Percentiles rank a stretch among this genome's conserved stretches.
Evolutionary conservation across 2,888 invertebrate species (phyloP).

Genomic region (Agrochola litura): DNA sequence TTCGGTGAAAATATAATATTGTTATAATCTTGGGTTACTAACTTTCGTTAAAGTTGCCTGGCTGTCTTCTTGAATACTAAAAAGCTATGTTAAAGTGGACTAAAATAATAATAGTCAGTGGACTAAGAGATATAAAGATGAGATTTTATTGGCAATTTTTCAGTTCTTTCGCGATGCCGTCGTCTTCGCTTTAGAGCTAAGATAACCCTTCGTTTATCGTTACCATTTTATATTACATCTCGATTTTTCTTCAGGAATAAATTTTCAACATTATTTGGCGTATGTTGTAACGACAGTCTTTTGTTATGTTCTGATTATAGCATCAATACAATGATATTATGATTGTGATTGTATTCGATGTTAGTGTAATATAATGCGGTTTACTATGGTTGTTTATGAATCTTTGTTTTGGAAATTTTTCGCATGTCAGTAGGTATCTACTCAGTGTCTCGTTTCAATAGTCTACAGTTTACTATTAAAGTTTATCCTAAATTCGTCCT

Average conservation of each 20-base stretch:
- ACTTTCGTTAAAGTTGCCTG: background rate
- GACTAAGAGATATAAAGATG: slow-evolving; percentile 25
- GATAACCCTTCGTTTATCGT: slow-evolving; percentile 41
- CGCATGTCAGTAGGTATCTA: background rate
- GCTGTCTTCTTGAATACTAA: background rate
- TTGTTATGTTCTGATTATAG: background rate
- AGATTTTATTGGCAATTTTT: slow-evolving; percentile 42
- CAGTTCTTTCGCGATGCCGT: slow-evolving; percentile 22
- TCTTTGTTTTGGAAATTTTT: background rate
- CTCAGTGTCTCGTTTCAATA: background rate
- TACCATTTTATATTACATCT: slow-evolving; percentile 27
- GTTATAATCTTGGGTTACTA: slow-evolving; percentile 20
- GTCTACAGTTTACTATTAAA: slow-evolving; percentile 1
- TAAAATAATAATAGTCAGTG: slow-evolving; percentile 29
- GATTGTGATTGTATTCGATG: background rate
- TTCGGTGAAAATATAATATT: slow-evolving; percentile 28
- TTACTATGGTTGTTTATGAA: background rate
- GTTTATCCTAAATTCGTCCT: background rate
- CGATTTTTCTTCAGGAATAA: slow-evolving; percentile 9
- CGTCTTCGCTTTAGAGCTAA: slow-evolving; percentile 21
- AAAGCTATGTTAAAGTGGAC: slow-evolving; percentile 7
- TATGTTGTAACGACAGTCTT: slow-evolving; percentile 12
- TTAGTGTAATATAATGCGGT: background rate
- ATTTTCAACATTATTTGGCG: slow-evolving; percentile 12
- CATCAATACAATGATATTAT: background rate